phyloP scores from a whole-genome alignment of 2,797 vertebrate genomes.

The Calcarius lapponicus region DNA sequence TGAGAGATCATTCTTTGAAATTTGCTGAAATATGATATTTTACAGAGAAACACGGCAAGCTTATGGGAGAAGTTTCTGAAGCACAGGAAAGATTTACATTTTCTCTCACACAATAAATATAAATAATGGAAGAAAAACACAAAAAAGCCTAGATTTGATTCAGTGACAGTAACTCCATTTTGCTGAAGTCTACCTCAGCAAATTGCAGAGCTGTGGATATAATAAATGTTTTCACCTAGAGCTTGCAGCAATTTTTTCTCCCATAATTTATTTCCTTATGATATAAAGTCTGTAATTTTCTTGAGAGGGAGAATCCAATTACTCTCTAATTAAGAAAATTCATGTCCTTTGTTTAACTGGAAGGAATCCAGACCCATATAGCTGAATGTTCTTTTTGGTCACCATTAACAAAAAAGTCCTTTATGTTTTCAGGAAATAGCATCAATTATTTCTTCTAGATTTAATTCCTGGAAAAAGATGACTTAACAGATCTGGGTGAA shows the following conservation, averaged over 20 bases:
- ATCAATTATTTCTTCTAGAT: not conserved
- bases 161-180: not conserved
- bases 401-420: not conserved
- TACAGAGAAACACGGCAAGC: not conserved
- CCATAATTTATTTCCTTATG: not conserved
- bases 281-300: not conserved
- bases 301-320: conserved; percentile 9
- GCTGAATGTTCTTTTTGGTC: not conserved
- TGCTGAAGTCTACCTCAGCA: not conserved
- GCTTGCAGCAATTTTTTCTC: not conserved
- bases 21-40: not conserved
- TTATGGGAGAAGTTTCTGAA: not conserved
- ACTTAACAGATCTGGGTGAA: not conserved
- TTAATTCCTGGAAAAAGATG: not conserved
- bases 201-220: not conserved
- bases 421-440: not conserved
- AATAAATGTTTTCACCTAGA: not conserved
- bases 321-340: conserved; percentile 35
- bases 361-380: not conserved
- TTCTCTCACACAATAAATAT: not conserved
- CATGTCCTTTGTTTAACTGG: not conserved
- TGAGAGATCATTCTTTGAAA: not conserved
- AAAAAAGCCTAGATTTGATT: not conserved
- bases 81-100: not conserved
- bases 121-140: not conserved